Evolutionary conservation across 2,797 vertebrate species (phyloP).

Genomic region (Babyrousa celebensis): DNA sequence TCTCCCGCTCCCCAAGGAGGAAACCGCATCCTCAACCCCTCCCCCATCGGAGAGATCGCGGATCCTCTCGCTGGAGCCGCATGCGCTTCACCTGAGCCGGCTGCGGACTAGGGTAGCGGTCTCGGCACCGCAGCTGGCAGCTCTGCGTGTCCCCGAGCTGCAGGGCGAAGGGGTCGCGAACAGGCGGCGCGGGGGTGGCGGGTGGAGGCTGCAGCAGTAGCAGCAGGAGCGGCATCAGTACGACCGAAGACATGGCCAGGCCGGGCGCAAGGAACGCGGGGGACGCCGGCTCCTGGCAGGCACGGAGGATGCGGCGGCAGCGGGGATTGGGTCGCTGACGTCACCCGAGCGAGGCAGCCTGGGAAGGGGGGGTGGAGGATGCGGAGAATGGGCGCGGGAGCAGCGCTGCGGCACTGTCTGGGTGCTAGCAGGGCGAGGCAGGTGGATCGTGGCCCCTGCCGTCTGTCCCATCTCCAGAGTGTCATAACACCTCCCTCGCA

Average conservation of each 20-base stretch:
- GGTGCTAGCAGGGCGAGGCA: slow-evolving; percentile 2
- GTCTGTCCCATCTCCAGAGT: neutral
- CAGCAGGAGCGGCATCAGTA: slow-evolving; percentile 35
- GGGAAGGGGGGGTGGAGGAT: slow-evolving; percentile 85
- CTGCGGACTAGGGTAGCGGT: slow-evolving; percentile 87
- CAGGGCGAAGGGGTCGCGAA: slow-evolving; percentile 93
- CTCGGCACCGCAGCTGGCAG: slow-evolving; percentile 96
- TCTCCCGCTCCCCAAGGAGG: neutral
- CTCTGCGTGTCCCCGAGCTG: slow-evolving; percentile 96
- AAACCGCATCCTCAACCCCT: neutral
- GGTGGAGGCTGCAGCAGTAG: slow-evolving; percentile 67
- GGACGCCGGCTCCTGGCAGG: slow-evolving; percentile 64
- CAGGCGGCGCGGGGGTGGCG: slow-evolving; percentile 52
- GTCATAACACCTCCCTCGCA: neutral
- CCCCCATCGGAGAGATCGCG: neutral
- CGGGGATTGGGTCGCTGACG: slow-evolving; percentile 86
- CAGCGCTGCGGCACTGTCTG: neutral
- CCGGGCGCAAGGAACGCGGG: slow-evolving; percentile 63
- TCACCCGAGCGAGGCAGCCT: slow-evolving; percentile 89
- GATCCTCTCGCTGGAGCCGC: neutral
- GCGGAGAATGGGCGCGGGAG: slow-evolving; percentile 57
- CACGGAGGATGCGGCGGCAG: slow-evolving; percentile 74
- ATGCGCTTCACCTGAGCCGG: slow-evolving; percentile 92
- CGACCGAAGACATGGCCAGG: slow-evolving; percentile 76
- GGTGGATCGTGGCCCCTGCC: neutral